phyloP scores from a whole-genome alignment of 1,140 invertebrate species.

The Anthonomus grandis region DNA sequence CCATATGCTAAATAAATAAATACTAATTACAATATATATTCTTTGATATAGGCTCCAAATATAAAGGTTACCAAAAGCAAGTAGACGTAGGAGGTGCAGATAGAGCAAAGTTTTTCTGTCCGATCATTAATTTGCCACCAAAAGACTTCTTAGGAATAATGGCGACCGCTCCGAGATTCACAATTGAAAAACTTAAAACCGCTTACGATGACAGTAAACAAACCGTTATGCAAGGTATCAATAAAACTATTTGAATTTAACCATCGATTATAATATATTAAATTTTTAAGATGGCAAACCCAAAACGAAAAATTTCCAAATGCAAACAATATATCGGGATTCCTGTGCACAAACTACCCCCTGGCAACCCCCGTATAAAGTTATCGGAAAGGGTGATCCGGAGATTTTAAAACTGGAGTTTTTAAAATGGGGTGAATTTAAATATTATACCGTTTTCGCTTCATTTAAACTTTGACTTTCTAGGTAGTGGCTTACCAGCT shows the following conservation, averaged over 20 bases:
- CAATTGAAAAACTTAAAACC: slow-evolving; percentile 20
- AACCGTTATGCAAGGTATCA: background rate
- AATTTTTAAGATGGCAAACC: background rate
- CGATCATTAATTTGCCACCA: slow-evolving; percentile 31
- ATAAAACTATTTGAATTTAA: background rate
- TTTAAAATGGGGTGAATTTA: slow-evolving; percentile 56
- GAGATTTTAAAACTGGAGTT: slow-evolving; percentile 62
- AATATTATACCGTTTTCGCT: too few relatives aligned
- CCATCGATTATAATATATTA: too few relatives aligned
- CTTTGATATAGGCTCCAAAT: too few relatives aligned
- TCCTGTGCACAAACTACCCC: slow-evolving; percentile 73
- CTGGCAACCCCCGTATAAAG: slow-evolving; percentile 63
- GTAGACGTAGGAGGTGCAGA: slow-evolving; percentile 26
- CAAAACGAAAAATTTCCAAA: slow-evolving; percentile 25
- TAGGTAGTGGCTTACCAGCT: slow-evolving; percentile 55
- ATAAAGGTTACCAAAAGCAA: slow-evolving; percentile 9
- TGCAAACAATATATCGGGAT: slow-evolving; percentile 72
- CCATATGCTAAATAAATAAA: too few relatives aligned
- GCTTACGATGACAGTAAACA: background rate
- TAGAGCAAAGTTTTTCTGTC: slow-evolving; percentile 30
- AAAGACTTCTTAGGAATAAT: slow-evolving; percentile 21
- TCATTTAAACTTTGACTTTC: background rate
- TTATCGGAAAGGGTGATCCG: slow-evolving; percentile 52
- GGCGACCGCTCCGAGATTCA: slow-evolving; percentile 23
- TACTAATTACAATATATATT: too few relatives aligned